Conservation (phyloP, 2,888 invertebrate species). For the Thera obeliscata region DNA sequence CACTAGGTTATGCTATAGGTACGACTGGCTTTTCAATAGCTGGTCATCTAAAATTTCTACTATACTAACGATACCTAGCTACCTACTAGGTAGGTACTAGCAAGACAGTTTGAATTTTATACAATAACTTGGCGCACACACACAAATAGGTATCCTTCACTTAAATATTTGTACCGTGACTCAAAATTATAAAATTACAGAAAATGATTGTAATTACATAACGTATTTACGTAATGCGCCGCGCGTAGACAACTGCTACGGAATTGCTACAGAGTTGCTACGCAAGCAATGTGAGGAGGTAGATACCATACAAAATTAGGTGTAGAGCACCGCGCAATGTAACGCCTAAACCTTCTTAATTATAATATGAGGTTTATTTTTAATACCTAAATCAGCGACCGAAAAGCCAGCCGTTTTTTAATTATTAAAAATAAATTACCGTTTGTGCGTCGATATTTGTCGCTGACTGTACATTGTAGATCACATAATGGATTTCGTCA, state of each 20-base stretch:
- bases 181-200: too few relatives aligned
- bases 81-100: too few relatives aligned
- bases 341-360: neutral
- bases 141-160: too few relatives aligned
- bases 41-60: neutral
- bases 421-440: slow-evolving; percentile 12
- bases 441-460: slow-evolving; percentile 32
- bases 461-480: slow-evolving; percentile 61
- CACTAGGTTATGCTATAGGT: neutral
- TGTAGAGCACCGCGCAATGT: neutral
- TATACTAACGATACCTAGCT: neutral
- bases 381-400: slow-evolving; percentile 1
- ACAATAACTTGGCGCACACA: too few relatives aligned
- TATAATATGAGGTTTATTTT: neutral
- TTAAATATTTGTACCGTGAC: too few relatives aligned
- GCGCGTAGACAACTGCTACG: too few relatives aligned
- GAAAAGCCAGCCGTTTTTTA: slow-evolving; percentile 4
- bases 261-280: too few relatives aligned
- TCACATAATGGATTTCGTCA: slow-evolving; percentile 77
- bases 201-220: too few relatives aligned
- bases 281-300: too few relatives aligned
- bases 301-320: neutral
- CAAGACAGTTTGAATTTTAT: too few relatives aligned
- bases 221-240: too few relatives aligned
- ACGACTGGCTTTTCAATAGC: neutral